These are phyloP conservation scores for Varroa destructor DNA, from an alignment of 1,140 invertebrate genomes.

Conservation along the genomic window DNA sequence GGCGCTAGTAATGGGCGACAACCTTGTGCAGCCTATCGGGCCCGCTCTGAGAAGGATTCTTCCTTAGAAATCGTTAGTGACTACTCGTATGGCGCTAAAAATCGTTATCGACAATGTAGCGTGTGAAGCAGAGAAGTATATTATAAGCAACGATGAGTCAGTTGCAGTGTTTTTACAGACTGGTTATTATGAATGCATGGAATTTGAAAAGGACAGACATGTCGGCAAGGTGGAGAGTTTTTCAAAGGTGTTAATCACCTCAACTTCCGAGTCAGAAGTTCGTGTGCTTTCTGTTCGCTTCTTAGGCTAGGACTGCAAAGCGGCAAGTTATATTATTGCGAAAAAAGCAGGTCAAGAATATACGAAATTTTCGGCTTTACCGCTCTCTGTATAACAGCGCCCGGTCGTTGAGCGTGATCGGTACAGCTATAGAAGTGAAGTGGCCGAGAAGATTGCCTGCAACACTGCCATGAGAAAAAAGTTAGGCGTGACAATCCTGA, in stretches of 20 bases:
- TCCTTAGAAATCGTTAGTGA: background rate
- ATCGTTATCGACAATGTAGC: background rate
- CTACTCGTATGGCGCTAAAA: background rate
- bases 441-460: background rate
- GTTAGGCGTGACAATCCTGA: background rate
- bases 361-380: background rate
- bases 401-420: background rate
- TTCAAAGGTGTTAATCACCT: background rate
- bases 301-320: conserved; percentile 11
- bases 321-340: background rate
- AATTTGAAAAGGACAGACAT: background rate
- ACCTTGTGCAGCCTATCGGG: background rate
- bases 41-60: background rate
- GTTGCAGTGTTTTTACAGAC: background rate
- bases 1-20: background rate
- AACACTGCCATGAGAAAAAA: background rate
- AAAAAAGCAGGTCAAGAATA: background rate
- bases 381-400: background rate
- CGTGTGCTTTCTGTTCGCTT: conserved; percentile 1
- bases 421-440: background rate
- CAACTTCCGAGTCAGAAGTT: background rate
- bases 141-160: background rate
- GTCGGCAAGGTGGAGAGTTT: background rate
- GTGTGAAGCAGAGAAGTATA: background rate
- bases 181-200: background rate